Conservation (phyloP, 2,113 vertebrate species). For the Nipponia nippon region DNA sequence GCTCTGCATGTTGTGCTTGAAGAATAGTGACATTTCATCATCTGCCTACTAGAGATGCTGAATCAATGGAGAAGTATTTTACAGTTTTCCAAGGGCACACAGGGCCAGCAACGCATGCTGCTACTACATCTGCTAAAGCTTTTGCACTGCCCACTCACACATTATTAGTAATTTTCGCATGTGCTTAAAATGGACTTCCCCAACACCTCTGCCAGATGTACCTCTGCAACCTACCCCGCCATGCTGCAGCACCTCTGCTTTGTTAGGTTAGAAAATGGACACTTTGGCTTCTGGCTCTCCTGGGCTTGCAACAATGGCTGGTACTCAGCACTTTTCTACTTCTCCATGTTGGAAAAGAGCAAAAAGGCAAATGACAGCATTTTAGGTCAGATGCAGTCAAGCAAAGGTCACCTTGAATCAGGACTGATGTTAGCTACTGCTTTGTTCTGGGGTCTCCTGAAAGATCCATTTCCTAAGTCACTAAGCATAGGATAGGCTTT, state of each 20-base stretch:
- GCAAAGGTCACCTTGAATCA: background rate
- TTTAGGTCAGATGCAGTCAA: background rate
- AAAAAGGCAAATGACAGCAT: background rate
- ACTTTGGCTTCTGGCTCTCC: background rate
- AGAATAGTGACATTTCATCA: slow-evolving; percentile 26
- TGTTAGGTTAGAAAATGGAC: background rate
- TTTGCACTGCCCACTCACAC: background rate
- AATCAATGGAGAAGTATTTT: slow-evolving; percentile 11
- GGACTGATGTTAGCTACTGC: background rate
- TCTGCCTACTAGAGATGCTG: background rate
- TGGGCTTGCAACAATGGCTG: background rate
- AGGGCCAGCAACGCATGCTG: background rate
- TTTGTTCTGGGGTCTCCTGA: background rate
- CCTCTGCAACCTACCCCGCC: background rate
- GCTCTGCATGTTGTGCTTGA: background rate
- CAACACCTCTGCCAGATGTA: background rate
- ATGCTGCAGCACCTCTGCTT: background rate
- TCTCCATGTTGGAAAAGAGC: background rate
- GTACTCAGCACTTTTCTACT: background rate
- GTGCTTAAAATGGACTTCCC: background rate
- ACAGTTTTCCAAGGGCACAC: background rate
- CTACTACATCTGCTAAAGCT: slow-evolving; percentile 20
- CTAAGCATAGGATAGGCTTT: background rate
- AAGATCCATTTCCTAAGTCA: background rate
- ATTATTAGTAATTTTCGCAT: background rate